Base-by-base conservation (phyloP, 2,113 vertebrate genomes). In the Pantherophis guttatus region DNA sequence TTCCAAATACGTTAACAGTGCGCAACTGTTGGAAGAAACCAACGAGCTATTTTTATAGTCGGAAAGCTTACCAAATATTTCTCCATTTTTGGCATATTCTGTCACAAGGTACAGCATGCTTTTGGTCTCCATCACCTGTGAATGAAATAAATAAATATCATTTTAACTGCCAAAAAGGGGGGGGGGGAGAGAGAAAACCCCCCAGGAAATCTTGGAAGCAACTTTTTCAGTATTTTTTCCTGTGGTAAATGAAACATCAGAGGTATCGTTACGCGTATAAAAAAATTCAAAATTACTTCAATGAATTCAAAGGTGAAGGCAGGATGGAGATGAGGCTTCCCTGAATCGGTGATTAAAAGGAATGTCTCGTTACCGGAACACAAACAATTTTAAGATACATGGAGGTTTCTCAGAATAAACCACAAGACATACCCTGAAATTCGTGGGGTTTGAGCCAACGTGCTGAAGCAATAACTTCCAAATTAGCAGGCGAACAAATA, bases 71-170 rank as follows among this genome's bases (percentile, higher is more conserved):
- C 99, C 99, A 0, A 99, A 99, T 95, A 99, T 99, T 96, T 99
- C 99, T 96, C 99, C 99, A 52, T 99, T 99, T 98, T 99, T 99
- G 98, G 99, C 99, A 96, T 99, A 99, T 96, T 99, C 99, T 15
- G 99, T 99, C 97, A 99, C 99, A 50, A 99, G 98, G 97, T 99
- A 99, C 96, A 99, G 98, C 99, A 99, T 99, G 97, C 98, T 99
- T 98, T 99, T 99, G 92, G 99, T 99, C 97, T 99, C 99, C 99
- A 99, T 99, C 96, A 99, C 99, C 99, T 99, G 97, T 91, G 86
- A 91, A 91, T 5, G 39, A 52, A 96, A 96, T n/a, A 95, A 96
- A 95, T 90, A 9, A 53, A 91, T 0, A 0, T 96, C 94, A 98
- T 93, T 93, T 52, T 90, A 53, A 12, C 48, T 89, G 50, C 4